A percentile compares a stretch with the other conserved stretches of the same genome.
phyloP scores from a whole-genome alignment of 2,888 invertebrate species.

The Clepsis dumicolana region DNA sequence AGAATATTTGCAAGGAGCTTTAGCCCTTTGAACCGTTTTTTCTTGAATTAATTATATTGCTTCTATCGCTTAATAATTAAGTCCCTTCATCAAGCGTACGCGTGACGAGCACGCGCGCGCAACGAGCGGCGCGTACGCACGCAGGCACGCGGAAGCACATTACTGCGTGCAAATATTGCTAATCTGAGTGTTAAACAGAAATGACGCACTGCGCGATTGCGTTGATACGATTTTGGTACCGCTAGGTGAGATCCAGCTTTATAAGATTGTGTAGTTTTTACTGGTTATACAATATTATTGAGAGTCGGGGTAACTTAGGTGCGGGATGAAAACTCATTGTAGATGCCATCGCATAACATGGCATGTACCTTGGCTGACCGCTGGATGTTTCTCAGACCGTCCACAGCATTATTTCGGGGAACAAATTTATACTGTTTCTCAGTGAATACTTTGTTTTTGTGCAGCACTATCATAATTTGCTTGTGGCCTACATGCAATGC shows the following conservation, averaged over 20 bases:
- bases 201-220: conserved; percentile 15
- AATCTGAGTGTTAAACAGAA: conserved; percentile 29
- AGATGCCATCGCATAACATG: too few species aligned
- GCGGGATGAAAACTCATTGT: too few species aligned
- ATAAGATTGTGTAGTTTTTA: not conserved
- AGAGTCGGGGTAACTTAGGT: too few species aligned
- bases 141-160: conserved; percentile 36
- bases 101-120: not conserved
- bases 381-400: too few species aligned
- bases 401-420: too few species aligned
- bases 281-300: not conserved
- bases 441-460: too few species aligned
- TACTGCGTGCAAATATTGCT: conserved; percentile 39
- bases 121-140: conserved; percentile 15
- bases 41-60: too few species aligned
- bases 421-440: too few species aligned
- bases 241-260: not conserved
- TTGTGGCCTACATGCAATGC: too few species aligned
- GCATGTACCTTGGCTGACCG: too few species aligned
- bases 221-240: conserved; percentile 3
- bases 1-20: not conserved
- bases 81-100: not conserved
- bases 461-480: too few species aligned
- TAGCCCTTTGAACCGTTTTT: not conserved
- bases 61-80: too few species aligned